Percentiles rank a stretch among this genome's conserved stretches.
Evolutionary conservation across 1,140 invertebrate species (phyloP).

Genomic region (Drosophila kurseongensis): DNA sequence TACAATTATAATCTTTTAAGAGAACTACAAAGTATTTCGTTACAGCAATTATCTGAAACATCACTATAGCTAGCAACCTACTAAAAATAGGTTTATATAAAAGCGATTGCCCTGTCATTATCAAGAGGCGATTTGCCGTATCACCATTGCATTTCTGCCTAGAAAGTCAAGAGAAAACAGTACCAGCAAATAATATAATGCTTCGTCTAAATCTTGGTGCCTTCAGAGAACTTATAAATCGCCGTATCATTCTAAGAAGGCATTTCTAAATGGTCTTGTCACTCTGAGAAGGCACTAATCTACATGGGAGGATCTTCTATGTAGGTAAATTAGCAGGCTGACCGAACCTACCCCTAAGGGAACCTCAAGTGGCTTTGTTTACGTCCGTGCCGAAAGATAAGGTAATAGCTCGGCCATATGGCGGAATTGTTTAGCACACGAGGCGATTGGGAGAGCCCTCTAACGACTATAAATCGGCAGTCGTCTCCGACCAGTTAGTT

Average conservation of each 20-base stretch:
- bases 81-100: not conserved
- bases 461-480: constrained; percentile 45
- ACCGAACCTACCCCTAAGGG: constrained; percentile 5
- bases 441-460: not conserved
- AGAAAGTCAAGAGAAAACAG: not conserved
- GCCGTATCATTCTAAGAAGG: too few species aligned
- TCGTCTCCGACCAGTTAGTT: constrained; percentile 27
- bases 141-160: not conserved
- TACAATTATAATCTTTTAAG: not conserved
- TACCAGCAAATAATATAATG: not conserved
- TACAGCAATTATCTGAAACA: too few species aligned
- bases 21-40: not conserved
- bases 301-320: too few species aligned
- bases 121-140: not conserved
- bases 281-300: constrained; percentile 18
- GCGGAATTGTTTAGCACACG: constrained; percentile 5
- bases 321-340: not conserved
- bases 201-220: not conserved
- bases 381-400: constrained; percentile 4
- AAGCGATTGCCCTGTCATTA: constrained; percentile 2
- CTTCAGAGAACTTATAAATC: not conserved
- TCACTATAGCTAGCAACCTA: not conserved
- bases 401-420: not conserved
- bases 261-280: constrained; percentile 3
- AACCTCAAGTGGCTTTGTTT: not conserved